phyloP scores from a whole-genome alignment of 2,113 vertebrate species.

The Bagarius yarrelli region DNA sequence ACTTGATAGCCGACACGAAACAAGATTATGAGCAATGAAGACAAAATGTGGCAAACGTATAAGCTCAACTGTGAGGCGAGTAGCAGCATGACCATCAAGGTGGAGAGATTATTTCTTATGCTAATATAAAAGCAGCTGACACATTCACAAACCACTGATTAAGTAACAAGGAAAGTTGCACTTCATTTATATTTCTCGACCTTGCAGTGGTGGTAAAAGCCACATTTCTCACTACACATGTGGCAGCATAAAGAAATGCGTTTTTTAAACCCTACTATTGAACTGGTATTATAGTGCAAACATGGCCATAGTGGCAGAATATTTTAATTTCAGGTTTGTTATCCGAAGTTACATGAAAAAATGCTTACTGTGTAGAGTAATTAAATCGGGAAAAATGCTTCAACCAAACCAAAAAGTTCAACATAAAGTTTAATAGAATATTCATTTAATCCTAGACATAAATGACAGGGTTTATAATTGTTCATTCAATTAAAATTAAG shows the following conservation, averaged over 20 bases:
- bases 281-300: background rate
- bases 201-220: background rate
- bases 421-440: too few relatives aligned
- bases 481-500: too few relatives aligned
- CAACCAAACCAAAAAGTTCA: too few relatives aligned
- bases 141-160: background rate
- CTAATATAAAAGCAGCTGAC: background rate
- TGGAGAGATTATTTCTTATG: background rate
- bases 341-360: too few relatives aligned
- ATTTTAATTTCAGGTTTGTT: background rate
- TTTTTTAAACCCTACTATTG: background rate
- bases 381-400: too few relatives aligned
- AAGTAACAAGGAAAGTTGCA: background rate
- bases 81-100: background rate
- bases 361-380: too few relatives aligned
- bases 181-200: background rate
- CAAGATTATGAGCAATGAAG: constrained; percentile 20
- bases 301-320: background rate
- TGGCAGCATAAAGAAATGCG: background rate
- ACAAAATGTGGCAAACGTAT: background rate
- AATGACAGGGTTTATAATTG: too few relatives aligned
- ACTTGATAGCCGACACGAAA: constrained; percentile 22
- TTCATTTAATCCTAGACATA: too few relatives aligned
- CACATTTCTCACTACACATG: background rate
- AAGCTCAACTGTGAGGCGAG: constrained; percentile 3